Evolutionary conservation across 2,113 vertebrate genomes (phyloP).

Genomic region (Neodon shergylaensis): DNA sequence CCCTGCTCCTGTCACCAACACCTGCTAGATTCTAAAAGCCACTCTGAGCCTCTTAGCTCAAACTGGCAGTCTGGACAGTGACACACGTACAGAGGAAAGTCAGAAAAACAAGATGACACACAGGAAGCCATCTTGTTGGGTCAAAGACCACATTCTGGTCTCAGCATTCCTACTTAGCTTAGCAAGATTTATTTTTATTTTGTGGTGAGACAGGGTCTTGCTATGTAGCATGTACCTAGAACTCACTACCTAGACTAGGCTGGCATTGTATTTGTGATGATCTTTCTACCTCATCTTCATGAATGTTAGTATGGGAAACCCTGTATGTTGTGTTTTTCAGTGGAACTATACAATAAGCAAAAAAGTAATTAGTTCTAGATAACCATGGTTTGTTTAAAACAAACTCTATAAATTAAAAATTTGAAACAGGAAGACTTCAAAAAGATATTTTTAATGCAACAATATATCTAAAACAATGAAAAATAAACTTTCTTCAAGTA

Average conservation of each 20-base stretch:
- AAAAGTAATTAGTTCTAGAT: conserved; percentile 27
- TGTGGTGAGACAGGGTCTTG: background rate
- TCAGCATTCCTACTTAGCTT: conserved; percentile 4
- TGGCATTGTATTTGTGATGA: background rate
- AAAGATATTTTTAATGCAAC: conserved; percentile 43
- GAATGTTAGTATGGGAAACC: background rate
- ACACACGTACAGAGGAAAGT: background rate
- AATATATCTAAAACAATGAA: conserved; percentile 46
- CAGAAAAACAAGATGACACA: conserved; percentile 12
- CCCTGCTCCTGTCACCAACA: background rate
- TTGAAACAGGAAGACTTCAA: conserved; percentile 20
- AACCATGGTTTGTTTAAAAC: conserved; percentile 11
- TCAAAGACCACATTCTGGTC: background rate
- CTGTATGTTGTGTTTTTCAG: background rate
- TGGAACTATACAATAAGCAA: conserved; percentile 33
- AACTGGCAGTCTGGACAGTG: background rate
- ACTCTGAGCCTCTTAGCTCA: background rate
- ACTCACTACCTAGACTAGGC: background rate
- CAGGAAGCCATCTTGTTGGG: background rate
- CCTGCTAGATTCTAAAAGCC: background rate
- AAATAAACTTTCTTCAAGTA: conserved; percentile 24
- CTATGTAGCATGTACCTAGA: background rate
- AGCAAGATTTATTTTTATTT: background rate
- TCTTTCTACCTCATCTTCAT: background rate
- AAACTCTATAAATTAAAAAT: conserved; percentile 41